Evolutionary conservation across 1,140 invertebrate genomes (phyloP).

Genomic region (Drosophila novamexicana): DNA sequence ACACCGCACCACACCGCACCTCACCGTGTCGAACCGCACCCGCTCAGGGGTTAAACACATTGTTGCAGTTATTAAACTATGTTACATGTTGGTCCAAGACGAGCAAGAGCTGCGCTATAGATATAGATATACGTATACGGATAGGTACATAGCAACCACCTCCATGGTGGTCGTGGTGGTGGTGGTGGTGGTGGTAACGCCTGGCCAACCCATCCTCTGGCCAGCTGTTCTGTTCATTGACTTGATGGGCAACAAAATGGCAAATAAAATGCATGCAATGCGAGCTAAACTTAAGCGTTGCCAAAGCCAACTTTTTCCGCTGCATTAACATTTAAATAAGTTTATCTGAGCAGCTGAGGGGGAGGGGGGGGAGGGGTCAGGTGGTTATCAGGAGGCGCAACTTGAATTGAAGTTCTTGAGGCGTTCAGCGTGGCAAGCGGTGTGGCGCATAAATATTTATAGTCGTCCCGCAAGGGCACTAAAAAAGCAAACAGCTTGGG

Average conservation of each 20-base stretch:
- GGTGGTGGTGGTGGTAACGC: no score
- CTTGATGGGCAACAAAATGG: constrained; percentile 38
- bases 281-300: constrained; percentile 23
- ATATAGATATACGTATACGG: not conserved
- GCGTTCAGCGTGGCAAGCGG: not conserved
- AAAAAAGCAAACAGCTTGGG: constrained; percentile 49
- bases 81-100: constrained; percentile 40
- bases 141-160: constrained; percentile 20
- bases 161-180: no score
- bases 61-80: constrained; percentile 76
- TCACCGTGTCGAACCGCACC: not conserved
- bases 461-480: constrained; percentile 67
- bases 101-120: constrained; percentile 16
- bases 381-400: constrained; percentile 15
- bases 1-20: constrained; percentile 22
- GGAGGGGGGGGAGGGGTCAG: not conserved
- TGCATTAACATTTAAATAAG: constrained; percentile 83
- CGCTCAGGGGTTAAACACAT: constrained; percentile 59
- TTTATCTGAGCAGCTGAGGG: constrained; percentile 59
- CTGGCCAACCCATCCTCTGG: no score
- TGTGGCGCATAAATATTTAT: constrained; percentile 72
- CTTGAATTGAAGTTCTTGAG: constrained; percentile 12
- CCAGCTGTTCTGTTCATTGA: constrained; percentile 24
- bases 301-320: constrained; percentile 56
- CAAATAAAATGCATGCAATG: constrained; percentile 69